Base-by-base conservation (phyloP, 2,797 vertebrate species). In the Ciconia nigra region DNA sequence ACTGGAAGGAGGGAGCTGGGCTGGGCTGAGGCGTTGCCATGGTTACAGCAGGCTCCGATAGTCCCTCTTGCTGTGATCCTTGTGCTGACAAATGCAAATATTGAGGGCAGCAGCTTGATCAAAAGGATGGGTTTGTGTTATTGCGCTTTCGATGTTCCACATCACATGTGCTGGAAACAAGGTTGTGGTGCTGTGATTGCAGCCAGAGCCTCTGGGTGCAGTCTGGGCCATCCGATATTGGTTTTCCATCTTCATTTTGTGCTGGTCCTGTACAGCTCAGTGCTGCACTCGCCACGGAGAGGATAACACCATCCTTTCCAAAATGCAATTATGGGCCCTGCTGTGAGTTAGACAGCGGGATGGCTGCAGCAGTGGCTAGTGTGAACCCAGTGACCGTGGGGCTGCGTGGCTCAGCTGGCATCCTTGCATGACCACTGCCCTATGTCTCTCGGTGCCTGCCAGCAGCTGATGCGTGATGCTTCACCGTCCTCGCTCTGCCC, bases 271-370 rank as follows among this genome's bases (percentile, higher is more conserved):
- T 44, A 49, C 39, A 77, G 49, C 54, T 73, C 39, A 54, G 58
- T 13, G 21, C 54, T 46, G 39, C 1, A 1, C 41, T 74, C 14
- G 0, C 8, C 49, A 21, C 1, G 0, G n/a, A 39, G 21, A 7
- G 28, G 59, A 44, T 69, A 42, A 73, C n/a, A 17, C 46, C 41
- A 3, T 49, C 51, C 24, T 33, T 22, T 63, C 51, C 65, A 46
- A 65, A 37, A 86, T 19, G n/a, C 2, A 4, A 67, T 79, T 76
- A 47, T 3, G 5, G 61, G 12, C 15, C 41, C 44, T 47, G 39
- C 79, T 63, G 55, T 20, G 42, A 35, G 28, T 11, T 39, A 26
- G 10, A 8, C 0, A 2, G 37, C 1, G 6, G 15, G 54, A 11
- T 46, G 66, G 66, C 83, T 47, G 39, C 78, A 22, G 52, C 29